A percentile compares a stretch with the other conserved stretches of the same genome.
phyloP scores from a whole-genome alignment of 2,888 invertebrate genomes.

The Drosophila testacea region DNA sequence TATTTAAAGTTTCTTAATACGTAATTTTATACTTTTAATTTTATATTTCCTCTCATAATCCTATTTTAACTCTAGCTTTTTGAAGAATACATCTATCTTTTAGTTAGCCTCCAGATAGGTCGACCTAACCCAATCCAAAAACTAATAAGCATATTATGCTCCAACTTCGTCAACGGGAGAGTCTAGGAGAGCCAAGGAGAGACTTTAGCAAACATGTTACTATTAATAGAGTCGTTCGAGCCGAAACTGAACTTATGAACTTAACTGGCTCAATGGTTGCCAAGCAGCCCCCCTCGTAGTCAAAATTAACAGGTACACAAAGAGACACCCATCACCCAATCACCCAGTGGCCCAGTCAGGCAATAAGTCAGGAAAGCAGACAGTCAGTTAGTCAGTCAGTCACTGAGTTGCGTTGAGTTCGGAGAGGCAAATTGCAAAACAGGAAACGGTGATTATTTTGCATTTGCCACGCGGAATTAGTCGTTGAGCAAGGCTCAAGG shows the following conservation, averaged over 20 bases:
- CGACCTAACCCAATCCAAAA: slow-evolving; percentile 70
- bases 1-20: too few species aligned
- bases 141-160: slow-evolving; percentile 35
- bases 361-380: not conserved
- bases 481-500: slow-evolving; percentile 56
- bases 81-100: too few species aligned
- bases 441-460: slow-evolving; percentile 27
- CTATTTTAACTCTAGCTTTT: too few species aligned
- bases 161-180: slow-evolving; percentile 8
- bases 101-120: slow-evolving; percentile 18
- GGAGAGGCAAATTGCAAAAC: slow-evolving; percentile 24
- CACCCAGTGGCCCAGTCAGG: not conserved
- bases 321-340: slow-evolving; percentile 11
- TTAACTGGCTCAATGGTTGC: slow-evolving; percentile 79
- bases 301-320: slow-evolving; percentile 66
- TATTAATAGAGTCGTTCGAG: slow-evolving; percentile 81
- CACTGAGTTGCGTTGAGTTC: slow-evolving; percentile 39
- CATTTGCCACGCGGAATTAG: slow-evolving; percentile 45
- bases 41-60: too few species aligned
- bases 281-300: slow-evolving; percentile 61
- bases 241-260: slow-evolving; percentile 76
- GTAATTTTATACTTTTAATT: too few species aligned
- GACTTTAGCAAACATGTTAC: slow-evolving; percentile 47
- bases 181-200: slow-evolving; percentile 22
- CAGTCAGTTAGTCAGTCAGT: slow-evolving; percentile 38